Conservation (phyloP, 2,888 invertebrate species). For the Apantesis nais region DNA sequence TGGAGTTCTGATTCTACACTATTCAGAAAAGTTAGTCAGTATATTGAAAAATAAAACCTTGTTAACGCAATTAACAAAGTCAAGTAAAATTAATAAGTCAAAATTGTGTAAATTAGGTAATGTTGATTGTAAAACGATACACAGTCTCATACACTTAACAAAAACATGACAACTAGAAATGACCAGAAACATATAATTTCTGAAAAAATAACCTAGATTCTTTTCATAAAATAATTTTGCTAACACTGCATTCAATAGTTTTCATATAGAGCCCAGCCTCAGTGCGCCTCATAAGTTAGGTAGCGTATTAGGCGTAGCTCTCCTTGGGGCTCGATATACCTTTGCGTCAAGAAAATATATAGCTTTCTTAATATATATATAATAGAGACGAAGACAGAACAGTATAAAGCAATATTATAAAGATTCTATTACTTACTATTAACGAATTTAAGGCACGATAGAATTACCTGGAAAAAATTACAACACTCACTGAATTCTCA, state of each 20-base stretch:
- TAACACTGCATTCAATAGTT: slow-evolving; percentile 56
- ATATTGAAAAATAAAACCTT: no score
- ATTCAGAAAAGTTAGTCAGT: no score
- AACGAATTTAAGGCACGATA: no score
- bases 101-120: neutral
- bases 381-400: slow-evolving; percentile 11
- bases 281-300: slow-evolving; percentile 61
- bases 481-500: no score
- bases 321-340: slow-evolving; percentile 43
- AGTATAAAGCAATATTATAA: slow-evolving; percentile 1
- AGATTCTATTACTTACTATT: neutral
- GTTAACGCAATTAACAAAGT: neutral
- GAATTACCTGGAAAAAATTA: no score
- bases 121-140: no score
- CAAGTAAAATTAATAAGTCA: neutral
- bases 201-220: neutral
- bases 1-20: no score
- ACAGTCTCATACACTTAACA: no score
- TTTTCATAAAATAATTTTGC: slow-evolving; percentile 27
- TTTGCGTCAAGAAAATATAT: slow-evolving; percentile 41
- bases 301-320: slow-evolving; percentile 59
- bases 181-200: neutral
- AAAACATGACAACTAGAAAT: neutral
- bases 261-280: slow-evolving; percentile 58
- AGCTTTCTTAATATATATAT: slow-evolving; percentile 39